Percentiles rank a stretch among this genome's conserved stretches.
These are phyloP conservation scores for Anadara kagoshimensis DNA, from an alignment of 1,140 invertebrate species.

Conservation along the genomic window DNA sequence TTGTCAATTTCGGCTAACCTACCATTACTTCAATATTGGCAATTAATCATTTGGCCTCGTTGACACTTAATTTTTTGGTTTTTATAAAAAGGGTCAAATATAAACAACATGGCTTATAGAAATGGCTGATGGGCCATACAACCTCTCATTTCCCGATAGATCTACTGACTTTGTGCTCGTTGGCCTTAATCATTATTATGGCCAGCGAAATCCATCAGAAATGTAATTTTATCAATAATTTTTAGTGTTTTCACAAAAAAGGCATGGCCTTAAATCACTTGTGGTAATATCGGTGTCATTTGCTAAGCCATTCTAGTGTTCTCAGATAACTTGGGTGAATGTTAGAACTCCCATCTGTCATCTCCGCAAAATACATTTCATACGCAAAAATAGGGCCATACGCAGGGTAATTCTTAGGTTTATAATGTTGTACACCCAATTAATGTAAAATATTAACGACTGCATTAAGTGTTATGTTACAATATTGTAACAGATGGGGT, in stretches of 20 bases:
- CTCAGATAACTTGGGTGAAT: not conserved
- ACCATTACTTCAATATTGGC: constrained; percentile 23
- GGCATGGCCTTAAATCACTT: constrained; percentile 19
- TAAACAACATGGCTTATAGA: constrained; percentile 19
- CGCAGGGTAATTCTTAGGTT: no score
- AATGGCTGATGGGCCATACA: not conserved
- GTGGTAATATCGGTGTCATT: constrained; percentile 10
- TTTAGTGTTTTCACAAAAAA: constrained; percentile 21
- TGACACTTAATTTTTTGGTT: constrained; percentile 16
- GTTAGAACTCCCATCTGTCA: no score
- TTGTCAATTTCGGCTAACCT: constrained; percentile 4
- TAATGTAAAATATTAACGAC: no score
- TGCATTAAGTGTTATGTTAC: no score
- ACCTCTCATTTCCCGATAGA: constrained; percentile 18
- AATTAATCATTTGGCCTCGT: constrained; percentile 19
- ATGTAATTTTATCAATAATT: constrained; percentile 21
- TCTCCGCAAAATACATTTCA: no score
- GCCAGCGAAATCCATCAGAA: constrained; percentile 12
- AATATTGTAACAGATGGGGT: no score
- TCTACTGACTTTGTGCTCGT: constrained; percentile 5
- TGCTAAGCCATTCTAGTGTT: constrained; percentile 14
- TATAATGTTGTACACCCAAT: no score
- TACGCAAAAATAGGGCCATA: no score
- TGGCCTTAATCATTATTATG: constrained; percentile 20
- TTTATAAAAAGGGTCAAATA: constrained; percentile 24